Conservation (phyloP, 2,888 invertebrate genomes). For the Rhingia rostrata region DNA sequence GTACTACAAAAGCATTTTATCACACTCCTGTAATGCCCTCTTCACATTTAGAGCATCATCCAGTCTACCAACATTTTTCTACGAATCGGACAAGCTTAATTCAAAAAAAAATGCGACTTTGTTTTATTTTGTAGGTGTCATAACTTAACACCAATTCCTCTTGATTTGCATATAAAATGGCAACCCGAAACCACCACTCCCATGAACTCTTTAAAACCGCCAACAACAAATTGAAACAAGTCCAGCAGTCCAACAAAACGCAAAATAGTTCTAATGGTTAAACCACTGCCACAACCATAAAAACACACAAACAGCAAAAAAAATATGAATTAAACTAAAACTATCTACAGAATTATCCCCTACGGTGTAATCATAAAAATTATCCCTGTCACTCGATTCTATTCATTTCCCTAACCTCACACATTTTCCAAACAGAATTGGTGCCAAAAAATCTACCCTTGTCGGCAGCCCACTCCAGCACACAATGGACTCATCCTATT, state of each 20-base stretch:
- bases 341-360: conserved; percentile 30
- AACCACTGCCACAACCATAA: conserved; percentile 6
- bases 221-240: conserved; percentile 2
- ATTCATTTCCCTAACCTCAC: conserved; percentile 40
- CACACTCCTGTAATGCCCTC: too few relatives aligned
- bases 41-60: background rate
- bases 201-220: background rate
- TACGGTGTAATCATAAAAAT: conserved; percentile 34
- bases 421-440: conserved; percentile 14
- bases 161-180: background rate
- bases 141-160: conserved; percentile 7
- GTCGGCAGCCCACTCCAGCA: background rate
- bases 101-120: background rate
- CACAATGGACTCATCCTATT: conserved; percentile 8
- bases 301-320: background rate
- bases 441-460: conserved; percentile 42
- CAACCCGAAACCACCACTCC: background rate
- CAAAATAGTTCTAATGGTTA: background rate
- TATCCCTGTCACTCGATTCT: conserved; percentile 39
- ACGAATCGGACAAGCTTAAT: background rate
- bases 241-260: background rate
- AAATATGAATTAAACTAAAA: conserved; percentile 10
- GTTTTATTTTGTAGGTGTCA: conserved; percentile 1
- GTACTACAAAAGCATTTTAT: too few relatives aligned
- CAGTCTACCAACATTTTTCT: background rate